These are phyloP conservation scores for Bubalus kerabau DNA, from an alignment of 2,113 vertebrate genomes.

Conservation along the genomic window DNA sequence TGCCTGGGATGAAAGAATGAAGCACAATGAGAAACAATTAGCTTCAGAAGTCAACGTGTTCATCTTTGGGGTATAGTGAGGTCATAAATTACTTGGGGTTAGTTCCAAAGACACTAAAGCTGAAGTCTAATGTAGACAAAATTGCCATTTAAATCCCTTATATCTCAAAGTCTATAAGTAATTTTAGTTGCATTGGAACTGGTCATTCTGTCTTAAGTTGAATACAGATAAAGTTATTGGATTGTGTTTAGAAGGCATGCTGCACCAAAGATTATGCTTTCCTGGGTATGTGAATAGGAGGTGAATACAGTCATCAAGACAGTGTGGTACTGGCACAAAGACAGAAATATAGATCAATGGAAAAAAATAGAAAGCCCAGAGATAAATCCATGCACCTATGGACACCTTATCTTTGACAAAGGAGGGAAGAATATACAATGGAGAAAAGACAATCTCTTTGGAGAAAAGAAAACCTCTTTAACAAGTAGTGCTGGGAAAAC, in stretches of 20 bases:
- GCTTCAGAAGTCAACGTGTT: not conserved
- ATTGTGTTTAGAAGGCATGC: not conserved
- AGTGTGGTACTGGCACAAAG: too few relatives aligned
- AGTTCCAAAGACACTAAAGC: not conserved
- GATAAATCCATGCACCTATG: too few relatives aligned
- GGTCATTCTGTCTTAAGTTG: not conserved
- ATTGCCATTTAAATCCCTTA: not conserved
- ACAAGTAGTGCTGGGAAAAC: too few relatives aligned
- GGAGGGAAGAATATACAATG: too few relatives aligned
- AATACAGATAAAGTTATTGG: not conserved
- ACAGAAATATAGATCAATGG: too few relatives aligned
- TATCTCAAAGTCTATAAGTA: not conserved
- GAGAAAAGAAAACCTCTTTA: too few relatives aligned
- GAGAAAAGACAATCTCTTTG: too few relatives aligned
- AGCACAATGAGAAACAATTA: not conserved
- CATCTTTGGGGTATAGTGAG: not conserved
- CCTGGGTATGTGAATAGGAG: not conserved
- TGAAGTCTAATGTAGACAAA: not conserved
- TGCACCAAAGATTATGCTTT: not conserved
- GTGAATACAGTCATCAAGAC: not conserved
- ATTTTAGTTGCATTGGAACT: not conserved
- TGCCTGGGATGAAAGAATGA: not conserved
- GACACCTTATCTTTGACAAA: too few relatives aligned
- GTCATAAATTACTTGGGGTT: not conserved
- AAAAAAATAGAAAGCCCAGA: too few relatives aligned